Conservation (phyloP, 2,113 vertebrate species). For the Catharus fuscescens region DNA sequence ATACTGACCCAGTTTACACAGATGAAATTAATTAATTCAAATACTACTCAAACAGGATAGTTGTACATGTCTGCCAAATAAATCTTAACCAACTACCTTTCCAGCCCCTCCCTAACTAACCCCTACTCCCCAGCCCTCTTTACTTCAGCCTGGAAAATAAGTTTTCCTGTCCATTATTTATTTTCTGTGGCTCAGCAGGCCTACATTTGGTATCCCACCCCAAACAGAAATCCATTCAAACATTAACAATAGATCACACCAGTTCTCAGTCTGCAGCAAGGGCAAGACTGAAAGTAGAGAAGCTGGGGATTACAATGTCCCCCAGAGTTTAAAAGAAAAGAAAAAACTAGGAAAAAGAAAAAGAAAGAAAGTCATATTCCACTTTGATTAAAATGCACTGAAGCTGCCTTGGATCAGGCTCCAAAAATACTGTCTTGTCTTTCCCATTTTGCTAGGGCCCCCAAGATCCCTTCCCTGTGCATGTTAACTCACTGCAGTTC, state of each 20-base stretch:
- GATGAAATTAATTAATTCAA: conserved; percentile 71
- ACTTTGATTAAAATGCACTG: background rate
- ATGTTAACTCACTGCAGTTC: background rate
- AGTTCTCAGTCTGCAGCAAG: background rate
- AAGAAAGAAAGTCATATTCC: background rate
- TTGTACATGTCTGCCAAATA: conserved; percentile 52
- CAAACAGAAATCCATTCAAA: conserved; percentile 50
- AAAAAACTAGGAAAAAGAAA: no score
- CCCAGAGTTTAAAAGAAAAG: background rate
- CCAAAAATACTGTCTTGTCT: background rate
- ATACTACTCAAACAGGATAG: conserved; percentile 47
- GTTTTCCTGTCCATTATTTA: conserved; percentile 53
- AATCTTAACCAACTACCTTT: conserved; percentile 64
- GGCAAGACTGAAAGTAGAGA: background rate
- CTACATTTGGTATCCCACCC: conserved; percentile 10
- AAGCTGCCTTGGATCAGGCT: background rate
- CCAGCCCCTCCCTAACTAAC: conserved; percentile 36
- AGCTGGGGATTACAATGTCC: background rate
- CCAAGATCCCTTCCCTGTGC: background rate
- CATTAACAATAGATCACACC: conserved; percentile 39
- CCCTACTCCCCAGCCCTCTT: background rate
- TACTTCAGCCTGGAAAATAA: conserved; percentile 15
- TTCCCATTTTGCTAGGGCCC: background rate
- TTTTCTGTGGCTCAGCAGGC: conserved; percentile 41
- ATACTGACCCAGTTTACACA: conserved; percentile 62